Percentiles rank a stretch among this genome's conserved stretches.
phyloP scores from a whole-genome alignment of 2,888 invertebrate species.

The Clostera curtula region DNA sequence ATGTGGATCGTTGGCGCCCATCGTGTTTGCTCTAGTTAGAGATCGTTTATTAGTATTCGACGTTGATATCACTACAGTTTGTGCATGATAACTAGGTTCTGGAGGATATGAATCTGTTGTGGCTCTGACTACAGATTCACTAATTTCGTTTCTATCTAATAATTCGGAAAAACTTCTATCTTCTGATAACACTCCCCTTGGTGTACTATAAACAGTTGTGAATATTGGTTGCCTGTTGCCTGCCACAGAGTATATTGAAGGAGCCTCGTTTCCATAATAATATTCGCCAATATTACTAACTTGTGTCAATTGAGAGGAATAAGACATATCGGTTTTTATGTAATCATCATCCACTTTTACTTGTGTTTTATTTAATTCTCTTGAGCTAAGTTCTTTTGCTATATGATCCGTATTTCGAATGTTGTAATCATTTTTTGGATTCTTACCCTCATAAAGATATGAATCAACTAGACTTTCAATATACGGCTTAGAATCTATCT shows the following conservation, averaged over 20 bases:
- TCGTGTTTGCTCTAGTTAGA: constrained; percentile 76
- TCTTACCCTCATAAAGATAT: constrained; percentile 47
- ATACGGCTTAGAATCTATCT: constrained; percentile 61
- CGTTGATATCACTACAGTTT: constrained; percentile 67
- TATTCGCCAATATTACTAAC: constrained; percentile 54
- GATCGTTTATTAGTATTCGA: constrained; percentile 56
- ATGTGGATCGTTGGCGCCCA: constrained; percentile 66
- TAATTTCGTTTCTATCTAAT: constrained; percentile 76
- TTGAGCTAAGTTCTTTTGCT: constrained; percentile 41
- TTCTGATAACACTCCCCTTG: constrained; percentile 77
- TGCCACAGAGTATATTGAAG: constrained; percentile 84
- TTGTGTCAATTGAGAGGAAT: constrained; percentile 42
- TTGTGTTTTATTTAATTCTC: constrained; percentile 48
- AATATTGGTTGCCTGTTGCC: constrained; percentile 82
- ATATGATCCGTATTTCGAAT: constrained; percentile 38
- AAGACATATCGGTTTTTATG: constrained; percentile 43
- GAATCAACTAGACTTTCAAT: constrained; percentile 76
- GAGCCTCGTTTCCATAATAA: constrained; percentile 70
- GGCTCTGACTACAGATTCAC: constrained; percentile 45
- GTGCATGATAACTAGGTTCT: constrained; percentile 74
- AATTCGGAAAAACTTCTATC: constrained; percentile 80
- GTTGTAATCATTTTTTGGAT: constrained; percentile 46
- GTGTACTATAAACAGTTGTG: constrained; percentile 83
- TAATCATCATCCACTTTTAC: constrained; percentile 43
- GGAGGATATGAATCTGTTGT: constrained; percentile 66